Base-by-base conservation (phyloP, 1,140 invertebrate genomes). In the Coenobita brevimanus region DNA sequence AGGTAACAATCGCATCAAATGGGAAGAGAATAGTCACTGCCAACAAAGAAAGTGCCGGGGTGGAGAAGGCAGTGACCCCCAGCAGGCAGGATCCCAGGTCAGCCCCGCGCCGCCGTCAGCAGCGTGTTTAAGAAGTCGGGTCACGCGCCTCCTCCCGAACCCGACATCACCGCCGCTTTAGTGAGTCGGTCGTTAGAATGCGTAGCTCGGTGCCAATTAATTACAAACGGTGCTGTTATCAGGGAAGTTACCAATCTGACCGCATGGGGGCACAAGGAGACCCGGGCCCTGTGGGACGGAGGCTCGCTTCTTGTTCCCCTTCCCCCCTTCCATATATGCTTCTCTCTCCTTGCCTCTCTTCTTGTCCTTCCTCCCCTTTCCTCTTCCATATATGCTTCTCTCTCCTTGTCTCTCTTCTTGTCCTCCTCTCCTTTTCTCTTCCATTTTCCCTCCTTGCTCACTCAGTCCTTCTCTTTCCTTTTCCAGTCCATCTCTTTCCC, bases 161-260 rank as follows among this genome's bases (percentile, higher is more conserved):
- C 62, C 84, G 84, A 87, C 84, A 80, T 21, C 84, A 75, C 84
- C 84, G 84, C 84, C 75, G 84, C 84, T 80, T 71, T 80, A 80
- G 75, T 54, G 64, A 67, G 62, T 24, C 75, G 84, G 75, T 87
- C 84, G 84, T 87, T 87, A 87, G 84, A 62, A 87, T 87, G 75
- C 84, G 75, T n/a, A 57, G 62, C 38, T 69, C 75, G 84, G 38
- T 87, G 84, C 76, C 84, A 87, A 87, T 87, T 87, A 87, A 87
- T 87, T 87, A 87, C 84, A 80, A 87, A 87, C 84, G 84, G 84
- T 87, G 84, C 60, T 87, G 84, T 87, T 87, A 87, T 87, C 84
- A 33, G 84, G 30, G 84, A 75, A 87, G 84, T 87, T 80, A 87
- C 84, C 84, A 87, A 87, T 87, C 84, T 87, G 84, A 75, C 60